Evolutionary conservation across 2,888 invertebrate species (phyloP).

Genomic region (Sphinx pinastri): DNA sequence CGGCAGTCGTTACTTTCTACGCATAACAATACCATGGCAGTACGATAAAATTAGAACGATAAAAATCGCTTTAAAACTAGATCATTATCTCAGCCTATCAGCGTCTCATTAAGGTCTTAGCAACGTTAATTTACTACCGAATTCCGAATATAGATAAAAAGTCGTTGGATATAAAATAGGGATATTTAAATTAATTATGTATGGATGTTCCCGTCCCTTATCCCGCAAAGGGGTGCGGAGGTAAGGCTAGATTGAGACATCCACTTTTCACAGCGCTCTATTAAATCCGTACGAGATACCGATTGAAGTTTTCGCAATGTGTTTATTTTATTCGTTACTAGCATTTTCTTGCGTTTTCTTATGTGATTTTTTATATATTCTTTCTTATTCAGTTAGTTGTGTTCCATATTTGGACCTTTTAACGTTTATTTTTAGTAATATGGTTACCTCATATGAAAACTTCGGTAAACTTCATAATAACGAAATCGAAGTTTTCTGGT

Average conservation of each 20-base stretch:
- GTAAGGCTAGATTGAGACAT: conserved; percentile 12
- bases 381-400: no score
- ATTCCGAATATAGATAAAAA: neutral
- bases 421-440: no score
- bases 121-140: neutral
- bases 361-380: neutral
- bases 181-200: conserved; percentile 9
- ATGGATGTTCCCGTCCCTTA: conserved; percentile 15
- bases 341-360: neutral
- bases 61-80: neutral
- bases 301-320: neutral
- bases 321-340: neutral
- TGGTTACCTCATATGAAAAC: no score
- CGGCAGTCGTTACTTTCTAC: no score
- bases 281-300: conserved; percentile 6
- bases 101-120: neutral
- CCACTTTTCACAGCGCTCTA: conserved; percentile 12
- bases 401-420: no score
- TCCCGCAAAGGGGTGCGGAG: conserved; percentile 10
- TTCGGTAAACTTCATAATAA: no score
- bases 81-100: neutral
- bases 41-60: no score
- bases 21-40: no score
- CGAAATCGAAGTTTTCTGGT: no score
- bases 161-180: neutral